Percentiles rank a stretch among this genome's conserved stretches.
These are phyloP conservation scores for Melitaea athalia DNA, from an alignment of 2,888 invertebrate species.

Conservation along the genomic window DNA sequence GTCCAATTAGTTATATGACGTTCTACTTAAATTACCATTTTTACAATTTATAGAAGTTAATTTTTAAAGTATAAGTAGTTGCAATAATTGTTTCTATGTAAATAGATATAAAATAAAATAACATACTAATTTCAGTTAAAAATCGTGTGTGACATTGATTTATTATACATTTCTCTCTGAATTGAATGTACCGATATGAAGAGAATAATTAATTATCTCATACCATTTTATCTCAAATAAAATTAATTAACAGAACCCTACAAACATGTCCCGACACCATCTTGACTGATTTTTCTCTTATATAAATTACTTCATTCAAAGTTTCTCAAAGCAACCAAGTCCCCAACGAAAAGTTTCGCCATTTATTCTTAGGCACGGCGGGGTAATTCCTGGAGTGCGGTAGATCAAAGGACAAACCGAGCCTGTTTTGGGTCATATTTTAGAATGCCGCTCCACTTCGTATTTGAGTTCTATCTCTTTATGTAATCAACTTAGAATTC, in stretches of 20 bases:
- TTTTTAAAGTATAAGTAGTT: too few species aligned
- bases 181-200: too few species aligned
- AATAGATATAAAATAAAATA: too few species aligned
- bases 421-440: conserved; percentile 29
- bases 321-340: conserved; percentile 55
- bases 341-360: conserved; percentile 54
- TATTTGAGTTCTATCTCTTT: conserved; percentile 33
- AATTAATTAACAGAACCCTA: background rate
- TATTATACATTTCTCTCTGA: too few species aligned
- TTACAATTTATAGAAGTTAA: too few species aligned
- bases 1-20: too few species aligned
- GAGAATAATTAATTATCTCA: too few species aligned
- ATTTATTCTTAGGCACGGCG: conserved; percentile 49
- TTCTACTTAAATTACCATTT: too few species aligned
- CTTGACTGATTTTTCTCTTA: conserved; percentile 14
- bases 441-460: conserved; percentile 16
- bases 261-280: background rate
- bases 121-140: too few species aligned
- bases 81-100: too few species aligned
- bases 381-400: conserved; percentile 25
- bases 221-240: background rate
- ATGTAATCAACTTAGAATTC: conserved; percentile 24
- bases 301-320: conserved; percentile 37
- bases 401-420: conserved; percentile 36
- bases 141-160: too few species aligned